Evolutionary conservation across 2,888 invertebrate species (phyloP).

Genomic region (Limenitis arthemis): DNA sequence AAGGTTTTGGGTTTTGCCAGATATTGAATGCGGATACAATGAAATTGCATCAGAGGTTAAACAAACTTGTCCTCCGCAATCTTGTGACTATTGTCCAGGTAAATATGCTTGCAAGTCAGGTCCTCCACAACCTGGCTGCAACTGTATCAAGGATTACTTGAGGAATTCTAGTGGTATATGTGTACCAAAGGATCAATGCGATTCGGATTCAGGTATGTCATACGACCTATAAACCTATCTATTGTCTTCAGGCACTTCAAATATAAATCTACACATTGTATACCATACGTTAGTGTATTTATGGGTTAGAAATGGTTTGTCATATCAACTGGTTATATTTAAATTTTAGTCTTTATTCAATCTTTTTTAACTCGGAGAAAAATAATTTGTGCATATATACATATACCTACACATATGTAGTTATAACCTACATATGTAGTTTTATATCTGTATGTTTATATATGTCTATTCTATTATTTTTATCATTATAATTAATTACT

Average conservation of each 20-base stretch:
- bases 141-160: constrained; percentile 36
- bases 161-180: constrained; percentile 31
- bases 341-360: no score
- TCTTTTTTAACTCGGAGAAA: no score
- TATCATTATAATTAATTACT: no score
- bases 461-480: no score
- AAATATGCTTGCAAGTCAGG: constrained; percentile 22
- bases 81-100: constrained; percentile 27
- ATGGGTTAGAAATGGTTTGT: no score
- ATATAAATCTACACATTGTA: background rate
- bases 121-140: constrained; percentile 36
- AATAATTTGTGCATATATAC: no score
- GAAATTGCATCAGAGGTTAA: background rate
- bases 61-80: constrained; percentile 10
- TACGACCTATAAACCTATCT: no score
- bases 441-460: no score
- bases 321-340: no score
- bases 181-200: constrained; percentile 33
- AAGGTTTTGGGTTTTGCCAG: background rate
- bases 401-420: no score
- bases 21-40: background rate
- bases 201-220: constrained; percentile 19
- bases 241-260: background rate
- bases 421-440: no score
- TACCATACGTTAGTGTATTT: background rate